Evolutionary conservation across 2,797 vertebrate species (phyloP).

Genomic region (Spondyliosoma cantharus): DNA sequence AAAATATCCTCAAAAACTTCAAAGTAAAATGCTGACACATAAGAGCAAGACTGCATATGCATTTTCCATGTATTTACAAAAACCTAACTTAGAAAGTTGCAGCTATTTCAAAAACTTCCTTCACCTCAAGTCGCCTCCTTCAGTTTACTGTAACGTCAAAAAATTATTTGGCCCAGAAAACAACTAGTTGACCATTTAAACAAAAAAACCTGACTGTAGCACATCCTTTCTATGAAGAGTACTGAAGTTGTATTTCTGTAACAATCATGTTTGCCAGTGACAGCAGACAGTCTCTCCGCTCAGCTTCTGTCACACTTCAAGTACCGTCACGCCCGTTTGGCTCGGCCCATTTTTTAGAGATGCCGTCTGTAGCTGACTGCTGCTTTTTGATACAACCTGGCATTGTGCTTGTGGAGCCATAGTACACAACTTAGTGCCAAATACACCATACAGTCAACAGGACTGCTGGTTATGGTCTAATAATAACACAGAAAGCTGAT

Average conservation of each 20-base stretch:
- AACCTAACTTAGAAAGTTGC: background rate
- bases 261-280: slow-evolving; percentile 37
- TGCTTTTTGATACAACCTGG: slow-evolving; percentile 10
- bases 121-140: background rate
- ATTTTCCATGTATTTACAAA: background rate
- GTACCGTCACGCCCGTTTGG: slow-evolving; percentile 32
- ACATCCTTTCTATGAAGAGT: background rate
- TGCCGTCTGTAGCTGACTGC: slow-evolving; percentile 6
- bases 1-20: background rate
- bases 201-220: slow-evolving; percentile 11
- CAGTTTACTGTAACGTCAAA: background rate
- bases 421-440: background rate
- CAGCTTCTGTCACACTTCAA: slow-evolving; percentile 39
- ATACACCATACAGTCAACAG: background rate
- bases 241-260: slow-evolving; percentile 25
- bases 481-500: background rate
- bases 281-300: slow-evolving; percentile 32
- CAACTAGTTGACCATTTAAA: background rate
- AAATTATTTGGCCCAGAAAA: background rate
- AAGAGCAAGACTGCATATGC: background rate
- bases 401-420: background rate
- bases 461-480: background rate
- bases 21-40: background rate
- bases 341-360: slow-evolving; percentile 24
- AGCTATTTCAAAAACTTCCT: slow-evolving; percentile 5